Evolutionary conservation across 1,140 invertebrate genomes (phyloP).

Genomic region (Aplysia californica): DNA sequence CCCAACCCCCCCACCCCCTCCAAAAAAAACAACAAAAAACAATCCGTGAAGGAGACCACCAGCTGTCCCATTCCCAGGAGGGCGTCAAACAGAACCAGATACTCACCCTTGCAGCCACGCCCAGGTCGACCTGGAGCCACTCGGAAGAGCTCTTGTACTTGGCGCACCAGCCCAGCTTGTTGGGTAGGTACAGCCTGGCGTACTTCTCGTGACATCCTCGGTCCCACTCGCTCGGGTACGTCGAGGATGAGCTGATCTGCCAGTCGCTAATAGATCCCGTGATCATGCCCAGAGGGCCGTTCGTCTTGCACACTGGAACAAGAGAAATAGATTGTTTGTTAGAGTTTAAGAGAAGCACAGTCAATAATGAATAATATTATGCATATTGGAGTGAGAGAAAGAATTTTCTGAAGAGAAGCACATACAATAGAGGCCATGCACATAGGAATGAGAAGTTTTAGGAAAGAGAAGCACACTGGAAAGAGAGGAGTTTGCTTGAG

Average conservation of each 20-base stretch:
- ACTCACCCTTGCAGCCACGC: constrained; percentile 70
- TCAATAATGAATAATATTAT: neutral
- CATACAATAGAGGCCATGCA: neutral
- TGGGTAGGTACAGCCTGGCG: constrained; percentile 71
- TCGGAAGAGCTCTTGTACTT: constrained; percentile 70
- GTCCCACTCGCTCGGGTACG: constrained; percentile 69
- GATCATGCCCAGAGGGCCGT: constrained; percentile 71
- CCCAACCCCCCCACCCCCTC: neutral
- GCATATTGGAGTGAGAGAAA: neutral
- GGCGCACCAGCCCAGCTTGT: constrained; percentile 71
- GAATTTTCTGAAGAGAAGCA: neutral
- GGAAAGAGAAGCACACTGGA: neutral
- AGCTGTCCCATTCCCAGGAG: neutral
- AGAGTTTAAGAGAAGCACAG: constrained; percentile 18
- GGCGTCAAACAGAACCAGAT: neutral
- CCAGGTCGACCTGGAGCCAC: constrained; percentile 72
- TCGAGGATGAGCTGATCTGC: constrained; percentile 73
- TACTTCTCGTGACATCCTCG: constrained; percentile 71
- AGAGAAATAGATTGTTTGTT: too few relatives aligned
- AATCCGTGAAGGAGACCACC: neutral
- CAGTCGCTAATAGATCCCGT: constrained; percentile 72
- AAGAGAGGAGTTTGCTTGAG: neutral
- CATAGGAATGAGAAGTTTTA: neutral
- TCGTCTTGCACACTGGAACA: constrained; percentile 63
- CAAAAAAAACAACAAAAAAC: neutral